Evolutionary conservation across 2,888 invertebrate species (phyloP), one percentile per base, ranked within the genome.

Genomic region (Oligia fasciuncula): DNA sequence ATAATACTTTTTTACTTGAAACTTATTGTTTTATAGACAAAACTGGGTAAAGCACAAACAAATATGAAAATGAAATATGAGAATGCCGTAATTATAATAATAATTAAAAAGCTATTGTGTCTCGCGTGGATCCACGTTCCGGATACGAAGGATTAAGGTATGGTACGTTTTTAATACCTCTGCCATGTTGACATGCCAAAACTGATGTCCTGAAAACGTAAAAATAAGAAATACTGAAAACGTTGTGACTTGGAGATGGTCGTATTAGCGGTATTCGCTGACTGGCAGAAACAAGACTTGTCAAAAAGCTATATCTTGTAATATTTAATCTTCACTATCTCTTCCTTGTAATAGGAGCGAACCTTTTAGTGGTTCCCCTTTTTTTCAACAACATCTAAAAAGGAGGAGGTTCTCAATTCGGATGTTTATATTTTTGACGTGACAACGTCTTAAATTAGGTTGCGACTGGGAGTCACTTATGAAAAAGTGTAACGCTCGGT

Each of bases 241-340:
- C 0, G 9, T 51, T 17, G 23, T 9, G 62, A 35, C 6, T n/a
- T 62, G n/a, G 51, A 73, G 35, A 51, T 17, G 14, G 62, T 35
- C 19, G 17, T 62, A 49, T 49, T 54, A 54, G 4, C 4, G 8
- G 11, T 23, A 14, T 8, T 46, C 43, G 17, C 19, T n/a, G n/a
- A 23, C 19, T 51, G 40, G 14, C 54, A 19, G n/a, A 65, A 60
- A 79, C 11, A 35, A 17, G 79, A 35, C 57, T 11, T 57, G 57
- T 60, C 40, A 17, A 73, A 85, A 80, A 80, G 81, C 70, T 57
- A 57, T 80, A 57, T 73, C 73, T 57, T 85, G 85, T 80, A 51
- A 49, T 70, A 62, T 51, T 76, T 51, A 66, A 70, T 82, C 70
- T 57, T 70, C 29, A 57, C 43, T 85, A 70, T 66, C 35, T 57